phyloP scores from a whole-genome alignment of 2,888 invertebrate genomes.

The Drosophila pseudotakahashii region DNA sequence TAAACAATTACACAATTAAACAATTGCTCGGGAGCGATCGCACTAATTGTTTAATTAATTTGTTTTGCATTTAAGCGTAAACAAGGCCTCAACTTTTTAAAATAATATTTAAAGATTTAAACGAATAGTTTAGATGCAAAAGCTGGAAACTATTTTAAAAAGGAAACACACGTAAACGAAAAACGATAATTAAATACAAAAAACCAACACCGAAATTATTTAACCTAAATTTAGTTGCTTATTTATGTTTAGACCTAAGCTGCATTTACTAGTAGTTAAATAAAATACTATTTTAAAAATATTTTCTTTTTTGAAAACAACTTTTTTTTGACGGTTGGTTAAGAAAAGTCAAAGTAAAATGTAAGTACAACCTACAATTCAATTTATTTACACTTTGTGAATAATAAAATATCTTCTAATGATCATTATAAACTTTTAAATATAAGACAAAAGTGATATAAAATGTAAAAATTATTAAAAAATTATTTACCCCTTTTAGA shows the following conservation, averaged over 20 bases:
- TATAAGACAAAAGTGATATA: no score
- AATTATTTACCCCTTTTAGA: no score
- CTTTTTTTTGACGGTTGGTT: background rate
- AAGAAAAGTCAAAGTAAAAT: no score
- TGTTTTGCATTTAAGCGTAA: conserved; percentile 77
- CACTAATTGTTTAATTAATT: conserved; percentile 82
- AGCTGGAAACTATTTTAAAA: conserved; percentile 45
- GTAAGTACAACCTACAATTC: no score
- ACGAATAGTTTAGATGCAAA: conserved; percentile 54
- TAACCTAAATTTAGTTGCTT: conserved; percentile 68
- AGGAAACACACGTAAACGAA: conserved; percentile 9
- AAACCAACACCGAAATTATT: conserved; percentile 48
- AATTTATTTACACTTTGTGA: no score
- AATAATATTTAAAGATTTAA: conserved; percentile 38
- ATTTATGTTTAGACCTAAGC: conserved; percentile 82
- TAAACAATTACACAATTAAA: conserved; percentile 83
- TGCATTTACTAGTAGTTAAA: conserved; percentile 84
- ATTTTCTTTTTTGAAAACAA: background rate
- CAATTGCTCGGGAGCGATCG: conserved; percentile 51
- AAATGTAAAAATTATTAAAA: no score
- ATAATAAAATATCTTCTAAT: no score
- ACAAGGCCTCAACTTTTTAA: conserved; percentile 66
- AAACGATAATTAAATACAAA: conserved; percentile 12
- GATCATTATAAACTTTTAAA: no score
- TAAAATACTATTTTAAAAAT: conserved; percentile 48